These are phyloP conservation scores for Cynoglossus semilaevis DNA, from an alignment of 2,113 vertebrate genomes.

Conservation along the genomic window DNA sequence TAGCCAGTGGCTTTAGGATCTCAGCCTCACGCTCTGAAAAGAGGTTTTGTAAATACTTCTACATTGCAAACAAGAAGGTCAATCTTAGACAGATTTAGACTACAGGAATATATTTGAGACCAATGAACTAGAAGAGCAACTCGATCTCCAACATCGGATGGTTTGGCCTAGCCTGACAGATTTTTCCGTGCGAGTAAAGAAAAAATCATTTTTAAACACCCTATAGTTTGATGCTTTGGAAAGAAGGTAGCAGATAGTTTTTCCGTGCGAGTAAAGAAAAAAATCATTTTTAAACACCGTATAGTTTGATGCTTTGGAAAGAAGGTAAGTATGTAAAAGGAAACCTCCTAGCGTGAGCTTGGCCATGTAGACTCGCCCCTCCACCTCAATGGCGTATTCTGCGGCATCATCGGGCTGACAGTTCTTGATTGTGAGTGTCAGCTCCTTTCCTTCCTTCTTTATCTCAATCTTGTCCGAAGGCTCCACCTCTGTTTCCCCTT, in stretches of 20 bases:
- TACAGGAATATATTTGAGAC: neutral
- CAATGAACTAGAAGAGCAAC: neutral
- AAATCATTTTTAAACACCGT: neutral
- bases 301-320: neutral
- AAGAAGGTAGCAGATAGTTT: no score
- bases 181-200: neutral
- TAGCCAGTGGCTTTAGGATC: constrained; percentile 88
- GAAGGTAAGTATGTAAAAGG: constrained; percentile 3
- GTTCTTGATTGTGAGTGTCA: constrained; percentile 90
- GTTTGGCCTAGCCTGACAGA: no score
- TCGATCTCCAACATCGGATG: neutral
- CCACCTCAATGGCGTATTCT: constrained; percentile 90
- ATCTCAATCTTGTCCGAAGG: constrained; percentile 91
- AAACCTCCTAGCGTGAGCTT: constrained; percentile 94
- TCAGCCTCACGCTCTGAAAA: constrained; percentile 88
- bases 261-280: neutral
- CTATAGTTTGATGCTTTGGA: neutral
- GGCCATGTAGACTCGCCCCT: constrained; percentile 89
- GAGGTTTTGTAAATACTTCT: neutral
- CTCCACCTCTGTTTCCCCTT: constrained; percentile 87
- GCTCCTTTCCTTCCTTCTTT: constrained; percentile 84
- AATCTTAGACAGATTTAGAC: neutral
- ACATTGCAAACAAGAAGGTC: neutral
- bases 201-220: neutral
- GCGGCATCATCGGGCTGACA: constrained; percentile 86